Evolutionary conservation across 2,888 invertebrate genomes (phyloP), one percentile per base, ranked within the genome.

Genomic region (Peribatodes rhomboidaria): DNA sequence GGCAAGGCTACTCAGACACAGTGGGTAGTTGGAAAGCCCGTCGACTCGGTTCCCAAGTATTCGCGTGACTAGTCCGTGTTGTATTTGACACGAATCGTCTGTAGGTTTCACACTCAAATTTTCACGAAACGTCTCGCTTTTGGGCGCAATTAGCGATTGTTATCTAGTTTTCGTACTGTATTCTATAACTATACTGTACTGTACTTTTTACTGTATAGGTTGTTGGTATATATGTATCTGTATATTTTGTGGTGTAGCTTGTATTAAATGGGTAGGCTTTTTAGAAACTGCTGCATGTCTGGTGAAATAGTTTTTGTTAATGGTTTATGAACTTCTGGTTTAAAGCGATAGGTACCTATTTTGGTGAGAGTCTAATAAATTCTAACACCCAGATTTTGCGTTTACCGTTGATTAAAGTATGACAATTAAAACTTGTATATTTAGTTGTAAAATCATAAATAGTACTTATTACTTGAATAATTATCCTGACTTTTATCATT

Each of bases 71-170:
- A 49, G 52, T 56, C 70, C 73, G 77, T 72, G 81, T 80, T 79
- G 79, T 78, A 74, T 86, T 88, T 87, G 88, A 88, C 89, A 87
- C 88, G 89, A 79, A 86, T 82, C 78, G 83, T 83, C 82, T 80
- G 86, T 86, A 85, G 86, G 87, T 89, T 88, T 88, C 87, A 84
- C 90, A 89, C 90, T 88, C 86, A 87, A 88, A 90, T 87, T 86
- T 88, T 88, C 85, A 83, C 86, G 83, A 84, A 27, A 79, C 80
- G 80, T 81, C 85, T 82, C 83, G 87, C 80, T 84, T 88, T 90
- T 75, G 84, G 86, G 88, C 82, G 84, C 89, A 89, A 90, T 91
- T 90, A 89, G 79, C 75, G 90, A 90, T 91, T 70, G 85, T 83
- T 89, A 90, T 90, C 90, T 85, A 74, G 73, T 79, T 81, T 77